Evolutionary conservation across 37 sponge, comb jelly and placozoan species (phyloP), one percentile per base, ranked within the genome.

Genomic region (Diacarnus erythraeanus): DNA sequence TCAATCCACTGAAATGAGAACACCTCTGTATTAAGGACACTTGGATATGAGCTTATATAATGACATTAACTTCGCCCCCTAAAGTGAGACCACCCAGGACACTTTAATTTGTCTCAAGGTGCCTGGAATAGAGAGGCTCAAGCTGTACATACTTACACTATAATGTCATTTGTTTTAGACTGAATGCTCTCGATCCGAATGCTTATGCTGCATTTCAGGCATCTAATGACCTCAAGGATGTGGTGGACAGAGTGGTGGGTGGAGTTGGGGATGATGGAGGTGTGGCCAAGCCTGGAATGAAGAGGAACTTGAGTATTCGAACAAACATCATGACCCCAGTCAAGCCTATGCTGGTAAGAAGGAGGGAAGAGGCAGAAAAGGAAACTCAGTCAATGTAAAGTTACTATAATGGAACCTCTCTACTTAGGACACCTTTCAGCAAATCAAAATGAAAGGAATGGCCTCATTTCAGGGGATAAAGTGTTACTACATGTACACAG

Each of bases 201-300:
- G 96, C 99, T 26, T 94, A 98, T 69, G 80, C 86, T 4, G 99
- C 99, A 23, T 98, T 94, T 66, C 95, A 98, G 78, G 90, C 90
- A 42, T 96, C 97, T 18, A 85, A 94, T 58, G 92, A 98, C 82
- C 83, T 98, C 36, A 51, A 60, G 57, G 99, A 95, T 59, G 94
- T 98, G 61, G 96, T 96, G 41, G 75, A 82, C 2, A 76, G 94
- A 22, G 92, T 83, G 22, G 38, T 80, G 68, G 58, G 38, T 34
- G 36, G 39, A 6, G 80, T 80, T 0, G 67, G 54, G 6, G 72
- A 8, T 0, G 60, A 64, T 65, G 90, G 74, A 39, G 83, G 44
- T 69, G 90, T 57, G 20, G 83, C 70, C 22, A 40, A 40, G 21
- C 86, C 94, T 9, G 58, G 76, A 23, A 21, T 90, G 76, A 87